Evolutionary conservation across 2,797 vertebrate species (phyloP).

Genomic region (Ctenosaura bakeri): DNA sequence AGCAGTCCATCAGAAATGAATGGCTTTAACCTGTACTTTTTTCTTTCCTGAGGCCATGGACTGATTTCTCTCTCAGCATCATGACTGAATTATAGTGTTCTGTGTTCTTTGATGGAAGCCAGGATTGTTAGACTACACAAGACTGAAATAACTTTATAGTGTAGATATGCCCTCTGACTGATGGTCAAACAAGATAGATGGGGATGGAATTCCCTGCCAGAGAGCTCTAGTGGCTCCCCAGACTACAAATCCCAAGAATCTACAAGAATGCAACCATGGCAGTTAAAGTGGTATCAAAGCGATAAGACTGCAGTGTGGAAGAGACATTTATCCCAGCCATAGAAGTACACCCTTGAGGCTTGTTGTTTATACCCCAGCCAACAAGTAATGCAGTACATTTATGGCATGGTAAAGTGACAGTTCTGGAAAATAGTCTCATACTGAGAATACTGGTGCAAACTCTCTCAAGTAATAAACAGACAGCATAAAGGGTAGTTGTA

Average conservation of each 20-base stretch:
- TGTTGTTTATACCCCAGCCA: background rate
- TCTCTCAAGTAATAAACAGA: background rate
- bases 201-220: too few relatives aligned
- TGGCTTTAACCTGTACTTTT: too few relatives aligned
- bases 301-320: too few relatives aligned
- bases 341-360: background rate
- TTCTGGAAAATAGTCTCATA: background rate
- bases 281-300: too few relatives aligned
- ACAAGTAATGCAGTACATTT: background rate
- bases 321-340: background rate
- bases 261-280: too few relatives aligned
- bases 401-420: background rate
- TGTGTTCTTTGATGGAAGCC: background rate
- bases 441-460: background rate
- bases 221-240: too few relatives aligned
- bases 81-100: background rate
- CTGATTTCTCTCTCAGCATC: background rate
- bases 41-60: background rate
- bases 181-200: background rate
- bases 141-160: background rate
- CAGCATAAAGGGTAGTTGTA: background rate
- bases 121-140: background rate
- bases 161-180: background rate
- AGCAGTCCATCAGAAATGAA: background rate
- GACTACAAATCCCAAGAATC: too few relatives aligned